phyloP scores from a whole-genome alignment of 2,113 vertebrate species.

The Chaetodon auriga region DNA sequence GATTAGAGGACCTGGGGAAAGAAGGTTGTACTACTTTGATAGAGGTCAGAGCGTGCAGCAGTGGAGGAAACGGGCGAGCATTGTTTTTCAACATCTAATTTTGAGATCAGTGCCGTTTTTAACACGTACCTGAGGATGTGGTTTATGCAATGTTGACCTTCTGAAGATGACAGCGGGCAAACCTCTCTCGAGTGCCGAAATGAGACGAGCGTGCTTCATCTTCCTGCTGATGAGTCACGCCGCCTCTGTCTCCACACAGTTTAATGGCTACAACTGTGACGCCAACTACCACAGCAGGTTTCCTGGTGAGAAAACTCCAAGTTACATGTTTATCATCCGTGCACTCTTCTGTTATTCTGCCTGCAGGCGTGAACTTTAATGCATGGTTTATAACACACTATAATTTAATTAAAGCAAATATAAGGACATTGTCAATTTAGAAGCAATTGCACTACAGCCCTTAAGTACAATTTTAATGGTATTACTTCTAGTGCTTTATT shows the following conservation, averaged over 20 bases:
- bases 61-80: conserved; percentile 18
- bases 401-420: too few relatives aligned
- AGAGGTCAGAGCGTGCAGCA: conserved; percentile 65
- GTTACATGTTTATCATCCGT: not conserved
- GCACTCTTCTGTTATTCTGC: not conserved
- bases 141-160: conserved; percentile 68
- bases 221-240: conserved; percentile 88
- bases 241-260: conserved; percentile 88
- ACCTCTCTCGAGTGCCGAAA: conserved; percentile 85
- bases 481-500: not conserved
- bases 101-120: conserved; percentile 41
- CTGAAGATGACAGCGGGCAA: conserved; percentile 67
- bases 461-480: too few relatives aligned
- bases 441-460: too few relatives aligned
- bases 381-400: too few relatives aligned
- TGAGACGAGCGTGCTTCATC: conserved; percentile 89
- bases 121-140: conserved; percentile 60
- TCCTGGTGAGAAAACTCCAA: conserved; percentile 89
- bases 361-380: too few relatives aligned
- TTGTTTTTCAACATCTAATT: conserved; percentile 60
- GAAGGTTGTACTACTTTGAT: conserved; percentile 63
- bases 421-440: too few relatives aligned
- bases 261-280: conserved; percentile 98
- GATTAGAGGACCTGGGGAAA: conserved; percentile 61
- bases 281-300: conserved; percentile 95